phyloP scores from a whole-genome alignment of 2,113 vertebrate species.

The Macroglossus sobrinus region DNA sequence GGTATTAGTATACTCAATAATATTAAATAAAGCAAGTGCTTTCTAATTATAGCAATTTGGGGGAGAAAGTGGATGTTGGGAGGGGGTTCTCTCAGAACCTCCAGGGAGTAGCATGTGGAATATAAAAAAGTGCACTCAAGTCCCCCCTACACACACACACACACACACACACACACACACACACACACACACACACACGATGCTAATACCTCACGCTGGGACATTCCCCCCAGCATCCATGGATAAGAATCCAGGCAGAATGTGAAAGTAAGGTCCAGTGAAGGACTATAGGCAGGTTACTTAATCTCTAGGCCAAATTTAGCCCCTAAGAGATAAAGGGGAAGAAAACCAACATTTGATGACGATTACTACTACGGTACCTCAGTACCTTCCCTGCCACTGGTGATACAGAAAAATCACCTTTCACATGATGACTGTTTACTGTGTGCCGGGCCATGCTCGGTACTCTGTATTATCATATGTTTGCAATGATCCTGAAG shows the following conservation, averaged over 20 bases:
- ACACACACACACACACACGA: not conserved
- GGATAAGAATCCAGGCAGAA: not conserved
- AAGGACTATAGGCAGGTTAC: not conserved
- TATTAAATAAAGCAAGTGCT: not conserved
- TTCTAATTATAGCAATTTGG: not conserved
- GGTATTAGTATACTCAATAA: not conserved
- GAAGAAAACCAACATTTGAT: not conserved
- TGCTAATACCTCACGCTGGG: not conserved
- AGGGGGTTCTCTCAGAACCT: not conserved
- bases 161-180: not conserved
- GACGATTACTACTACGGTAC: rapidly evolving
- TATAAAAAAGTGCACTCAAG: not conserved
- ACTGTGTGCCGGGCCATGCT: not conserved
- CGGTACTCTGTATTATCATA: too few relatives aligned
- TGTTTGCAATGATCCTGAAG: not conserved
- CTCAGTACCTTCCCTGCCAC: not conserved
- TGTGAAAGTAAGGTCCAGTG: not conserved
- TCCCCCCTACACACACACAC: not conserved
- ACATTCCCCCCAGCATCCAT: not conserved
- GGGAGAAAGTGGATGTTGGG: not conserved
- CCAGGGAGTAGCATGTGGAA: not conserved
- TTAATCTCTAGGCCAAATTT: not conserved
- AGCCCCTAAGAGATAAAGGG: not conserved
- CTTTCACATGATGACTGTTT: not conserved
- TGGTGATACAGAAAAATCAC: not conserved